Evolutionary conservation across 2,113 vertebrate species (phyloP).

Genomic region (Aleadryas rufinucha): DNA sequence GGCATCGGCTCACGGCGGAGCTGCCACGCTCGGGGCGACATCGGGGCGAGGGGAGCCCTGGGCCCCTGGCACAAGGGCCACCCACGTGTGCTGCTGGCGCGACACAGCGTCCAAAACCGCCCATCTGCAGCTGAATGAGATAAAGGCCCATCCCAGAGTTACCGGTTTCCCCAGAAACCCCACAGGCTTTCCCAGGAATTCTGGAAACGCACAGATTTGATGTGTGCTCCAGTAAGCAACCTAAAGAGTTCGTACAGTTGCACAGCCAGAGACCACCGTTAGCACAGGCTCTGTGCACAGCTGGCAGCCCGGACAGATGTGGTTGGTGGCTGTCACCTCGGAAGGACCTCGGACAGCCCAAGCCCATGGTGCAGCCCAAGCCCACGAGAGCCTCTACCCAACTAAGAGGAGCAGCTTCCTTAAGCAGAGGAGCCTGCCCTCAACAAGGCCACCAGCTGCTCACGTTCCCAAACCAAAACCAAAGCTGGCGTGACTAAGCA

Average conservation of each 20-base stretch:
- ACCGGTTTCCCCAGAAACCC: not conserved
- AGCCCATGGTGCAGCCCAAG: not conserved
- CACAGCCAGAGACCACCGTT: rapidly evolving
- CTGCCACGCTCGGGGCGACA: rapidly evolving
- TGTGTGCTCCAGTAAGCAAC: not conserved
- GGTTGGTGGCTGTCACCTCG: not conserved
- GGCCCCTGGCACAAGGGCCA: not conserved
- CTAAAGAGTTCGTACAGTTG: not conserved
- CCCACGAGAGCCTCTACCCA: not conserved
- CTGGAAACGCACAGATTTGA: not conserved
- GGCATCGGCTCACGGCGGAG: rapidly evolving
- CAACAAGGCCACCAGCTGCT: not conserved
- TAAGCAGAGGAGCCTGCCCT: not conserved
- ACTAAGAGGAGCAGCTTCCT: not conserved
- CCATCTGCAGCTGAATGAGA: not conserved
- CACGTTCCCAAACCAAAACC: not conserved
- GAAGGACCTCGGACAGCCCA: not conserved
- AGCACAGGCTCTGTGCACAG: not conserved
- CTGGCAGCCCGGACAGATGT: not conserved
- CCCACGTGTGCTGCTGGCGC: not conserved
- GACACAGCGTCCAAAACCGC: not conserved
- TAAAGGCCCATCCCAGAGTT: not conserved
- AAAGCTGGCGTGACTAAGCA: not conserved
- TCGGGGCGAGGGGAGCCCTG: not conserved
- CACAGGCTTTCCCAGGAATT: not conserved